phyloP scores from a whole-genome alignment of 2,113 vertebrate species.

The Nanorana parkeri region DNA sequence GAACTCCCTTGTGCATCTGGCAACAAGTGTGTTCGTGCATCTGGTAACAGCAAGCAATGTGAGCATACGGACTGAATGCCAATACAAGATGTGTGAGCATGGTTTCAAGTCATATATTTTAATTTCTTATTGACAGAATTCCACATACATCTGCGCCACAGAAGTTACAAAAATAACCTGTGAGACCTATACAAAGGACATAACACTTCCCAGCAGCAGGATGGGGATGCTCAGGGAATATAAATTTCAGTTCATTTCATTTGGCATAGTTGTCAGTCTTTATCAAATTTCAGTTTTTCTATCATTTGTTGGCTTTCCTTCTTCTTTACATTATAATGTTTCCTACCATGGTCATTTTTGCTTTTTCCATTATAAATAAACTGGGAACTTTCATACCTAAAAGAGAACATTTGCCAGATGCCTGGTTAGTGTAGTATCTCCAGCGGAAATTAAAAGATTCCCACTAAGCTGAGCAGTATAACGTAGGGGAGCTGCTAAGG shows the following conservation, averaged over 20 bases:
- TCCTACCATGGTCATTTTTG: not conserved
- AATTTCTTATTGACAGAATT: slow-evolving; percentile 38
- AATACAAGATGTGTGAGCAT: slow-evolving; percentile 35
- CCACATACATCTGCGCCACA: slow-evolving; percentile 42
- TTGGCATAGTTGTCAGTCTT: slow-evolving; percentile 31
- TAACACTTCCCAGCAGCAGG: slow-evolving; percentile 42
- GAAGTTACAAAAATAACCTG: slow-evolving; percentile 33
- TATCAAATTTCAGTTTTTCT: slow-evolving; percentile 41
- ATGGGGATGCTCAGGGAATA: slow-evolving; percentile 29
- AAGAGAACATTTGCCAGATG: not conserved
- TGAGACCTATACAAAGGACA: slow-evolving; percentile 22
- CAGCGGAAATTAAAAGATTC: slow-evolving; percentile 17
- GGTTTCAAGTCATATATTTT: slow-evolving; percentile 43
- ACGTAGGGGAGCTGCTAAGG: not conserved
- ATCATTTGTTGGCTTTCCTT: slow-evolving; percentile 24
- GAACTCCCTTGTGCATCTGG: not conserved
- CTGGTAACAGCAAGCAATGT: slow-evolving; percentile 20
- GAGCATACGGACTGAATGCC: not conserved
- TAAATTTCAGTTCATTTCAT: slow-evolving; percentile 39
- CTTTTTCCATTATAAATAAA: not conserved
- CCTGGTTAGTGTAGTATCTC: not conserved
- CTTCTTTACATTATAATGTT: not conserved
- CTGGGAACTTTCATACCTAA: not conserved
- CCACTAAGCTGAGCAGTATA: not conserved
- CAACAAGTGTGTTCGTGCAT: not conserved